phyloP scores from a whole-genome alignment of 1,140 invertebrate species.

The Solenopsis invicta region DNA sequence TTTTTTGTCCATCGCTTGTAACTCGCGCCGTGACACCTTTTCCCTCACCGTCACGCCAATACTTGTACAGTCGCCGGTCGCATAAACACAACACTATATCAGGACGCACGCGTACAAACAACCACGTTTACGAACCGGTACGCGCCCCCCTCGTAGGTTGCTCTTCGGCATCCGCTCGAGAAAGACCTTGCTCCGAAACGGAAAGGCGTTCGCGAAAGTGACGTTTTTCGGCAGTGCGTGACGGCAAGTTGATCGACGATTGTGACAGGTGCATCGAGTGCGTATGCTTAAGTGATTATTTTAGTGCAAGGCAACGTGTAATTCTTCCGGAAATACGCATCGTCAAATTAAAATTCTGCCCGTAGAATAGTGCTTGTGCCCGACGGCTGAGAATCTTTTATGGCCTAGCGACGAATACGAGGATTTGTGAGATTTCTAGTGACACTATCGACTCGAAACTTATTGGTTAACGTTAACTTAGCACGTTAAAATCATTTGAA shows the following conservation, averaged over 20 bases:
- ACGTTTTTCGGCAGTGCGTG: conserved; percentile 28
- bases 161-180: background rate
- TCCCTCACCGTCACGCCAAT: conserved; percentile 46
- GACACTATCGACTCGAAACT: background rate
- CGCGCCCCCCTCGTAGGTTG: conserved; percentile 29
- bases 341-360: background rate
- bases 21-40: conserved; percentile 57
- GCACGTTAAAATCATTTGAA: background rate
- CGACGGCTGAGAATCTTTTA: conserved; percentile 53
- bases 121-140: conserved; percentile 59
- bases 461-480: background rate
- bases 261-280: conserved; percentile 64
- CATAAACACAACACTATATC: conserved; percentile 70
- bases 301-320: conserved; percentile 33
- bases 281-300: conserved; percentile 57
- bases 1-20: conserved; percentile 33
- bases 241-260: conserved; percentile 11
- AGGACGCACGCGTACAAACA: conserved; percentile 73
- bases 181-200: background rate
- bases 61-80: conserved; percentile 47
- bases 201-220: conserved; percentile 41
- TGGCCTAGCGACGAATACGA: conserved; percentile 16
- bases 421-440: conserved; percentile 11
- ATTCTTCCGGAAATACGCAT: conserved; percentile 44
- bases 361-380: conserved; percentile 25